Evolutionary conservation across 2,888 invertebrate species (phyloP).

Genomic region (Sericinus montela): DNA sequence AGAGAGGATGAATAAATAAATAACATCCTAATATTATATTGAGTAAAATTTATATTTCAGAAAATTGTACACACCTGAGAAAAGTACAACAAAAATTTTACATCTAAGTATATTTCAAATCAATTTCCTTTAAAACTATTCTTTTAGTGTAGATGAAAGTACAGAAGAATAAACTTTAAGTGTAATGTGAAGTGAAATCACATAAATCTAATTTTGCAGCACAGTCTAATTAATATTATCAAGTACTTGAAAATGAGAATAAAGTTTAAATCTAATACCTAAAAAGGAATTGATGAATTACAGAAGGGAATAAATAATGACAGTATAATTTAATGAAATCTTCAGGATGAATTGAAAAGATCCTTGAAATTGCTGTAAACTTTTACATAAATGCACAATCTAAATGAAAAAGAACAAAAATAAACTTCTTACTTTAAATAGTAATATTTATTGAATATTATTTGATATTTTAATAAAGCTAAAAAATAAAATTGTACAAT

Average conservation of each 20-base stretch:
- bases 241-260: constrained; percentile 13
- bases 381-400: constrained; percentile 56
- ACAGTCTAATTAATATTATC: constrained; percentile 14
- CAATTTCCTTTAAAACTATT: constrained; percentile 54
- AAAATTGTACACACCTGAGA: constrained; percentile 76
- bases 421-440: constrained; percentile 68
- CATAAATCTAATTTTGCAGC: constrained; percentile 53
- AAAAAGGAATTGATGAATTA: constrained; percentile 15
- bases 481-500: constrained; percentile 77
- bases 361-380: constrained; percentile 32
- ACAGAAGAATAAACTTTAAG: constrained; percentile 52
- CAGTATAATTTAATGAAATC: constrained; percentile 3
- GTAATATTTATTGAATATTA: constrained; percentile 74
- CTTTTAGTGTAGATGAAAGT: constrained; percentile 62
- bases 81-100: constrained; percentile 71
- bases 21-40: constrained; percentile 37
- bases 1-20: constrained; percentile 47
- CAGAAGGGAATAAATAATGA: not conserved
- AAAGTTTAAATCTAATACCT: constrained; percentile 3
- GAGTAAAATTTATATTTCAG: constrained; percentile 77
- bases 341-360: constrained; percentile 7
- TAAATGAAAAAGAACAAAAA: constrained; percentile 54
- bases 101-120: constrained; percentile 56
- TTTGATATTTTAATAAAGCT: constrained; percentile 70
- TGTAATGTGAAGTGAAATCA: constrained; percentile 42